phyloP scores from a whole-genome alignment of 2,797 vertebrate genomes.

The Anguilla marmorata region DNA sequence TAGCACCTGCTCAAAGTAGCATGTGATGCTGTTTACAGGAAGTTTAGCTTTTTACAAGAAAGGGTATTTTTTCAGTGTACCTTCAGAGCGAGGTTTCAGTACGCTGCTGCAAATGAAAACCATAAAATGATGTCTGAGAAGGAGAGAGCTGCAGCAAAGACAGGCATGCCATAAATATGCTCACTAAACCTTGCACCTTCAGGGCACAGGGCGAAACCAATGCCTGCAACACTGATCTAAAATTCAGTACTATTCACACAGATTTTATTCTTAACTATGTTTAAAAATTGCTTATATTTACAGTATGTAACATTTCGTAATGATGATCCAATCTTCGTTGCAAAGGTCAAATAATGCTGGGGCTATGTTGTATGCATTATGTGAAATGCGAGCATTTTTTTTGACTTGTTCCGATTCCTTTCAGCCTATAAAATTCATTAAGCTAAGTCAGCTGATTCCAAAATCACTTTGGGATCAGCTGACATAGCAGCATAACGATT shows the following conservation, averaged over 20 bases:
- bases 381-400: no score
- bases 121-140: neutral
- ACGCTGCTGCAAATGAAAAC: neutral
- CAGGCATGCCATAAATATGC: neutral
- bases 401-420: no score
- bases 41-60: constrained; percentile 1
- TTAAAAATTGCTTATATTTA: no score
- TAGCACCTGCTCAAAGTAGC: neutral
- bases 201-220: no score
- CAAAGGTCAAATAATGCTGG: no score
- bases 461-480: no score
- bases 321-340: no score
- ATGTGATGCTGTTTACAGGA: neutral
- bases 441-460: no score
- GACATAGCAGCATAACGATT: neutral
- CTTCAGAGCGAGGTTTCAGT: neutral
- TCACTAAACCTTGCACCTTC: no score
- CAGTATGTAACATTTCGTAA: no score
- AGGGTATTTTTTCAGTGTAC: neutral
- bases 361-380: no score
- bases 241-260: neutral
- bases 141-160: neutral
- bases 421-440: no score
- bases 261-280: neutral
- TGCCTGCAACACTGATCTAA: neutral